A percentile compares a stretch with the other conserved stretches of the same genome.
These are phyloP conservation scores for Pteria penguin DNA, from an alignment of 2,888 invertebrate genomes.

Conservation along the genomic window DNA sequence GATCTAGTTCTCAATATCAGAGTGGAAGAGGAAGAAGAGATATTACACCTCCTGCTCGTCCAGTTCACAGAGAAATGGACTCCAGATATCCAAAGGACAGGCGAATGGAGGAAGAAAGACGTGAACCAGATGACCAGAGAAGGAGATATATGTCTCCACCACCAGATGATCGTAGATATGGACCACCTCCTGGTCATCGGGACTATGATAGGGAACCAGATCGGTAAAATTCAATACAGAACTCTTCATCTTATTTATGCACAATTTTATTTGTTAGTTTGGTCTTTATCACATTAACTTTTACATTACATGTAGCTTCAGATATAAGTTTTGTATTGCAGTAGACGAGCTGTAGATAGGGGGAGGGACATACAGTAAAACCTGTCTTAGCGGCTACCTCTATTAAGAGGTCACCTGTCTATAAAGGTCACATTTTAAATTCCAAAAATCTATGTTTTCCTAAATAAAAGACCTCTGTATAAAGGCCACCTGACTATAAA, in stretches of 20 bases:
- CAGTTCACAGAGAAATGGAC: slow-evolving; percentile 21
- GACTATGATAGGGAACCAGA: slow-evolving; percentile 26
- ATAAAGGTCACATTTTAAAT: no score
- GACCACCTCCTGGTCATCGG: slow-evolving; percentile 30
- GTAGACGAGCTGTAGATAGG: no score
- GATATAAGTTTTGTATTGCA: no score
- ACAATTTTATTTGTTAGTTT: not conserved
- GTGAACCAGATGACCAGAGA: slow-evolving; percentile 35
- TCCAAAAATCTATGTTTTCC: no score
- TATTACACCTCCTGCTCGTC: slow-evolving; percentile 28
- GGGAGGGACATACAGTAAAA: no score
- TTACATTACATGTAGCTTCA: no score
- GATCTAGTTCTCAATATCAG: slow-evolving; percentile 38
- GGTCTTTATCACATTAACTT: no score
- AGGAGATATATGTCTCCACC: slow-evolving; percentile 39
- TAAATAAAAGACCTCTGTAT: no score
- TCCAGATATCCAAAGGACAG: slow-evolving; percentile 44
- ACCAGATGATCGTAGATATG: slow-evolving; percentile 47
- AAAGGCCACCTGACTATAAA: no score
- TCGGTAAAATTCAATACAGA: slow-evolving; percentile 13
- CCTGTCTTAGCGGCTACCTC: no score
- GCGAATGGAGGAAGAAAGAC: slow-evolving; percentile 44
- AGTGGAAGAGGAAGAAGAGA: slow-evolving; percentile 24
- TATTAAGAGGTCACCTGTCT: no score
- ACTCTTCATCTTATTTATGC: no score